Percentiles rank a stretch among this genome's conserved stretches.
Evolutionary conservation across 2,113 vertebrate genomes (phyloP).

Genomic region (Tachycineta bicolor): DNA sequence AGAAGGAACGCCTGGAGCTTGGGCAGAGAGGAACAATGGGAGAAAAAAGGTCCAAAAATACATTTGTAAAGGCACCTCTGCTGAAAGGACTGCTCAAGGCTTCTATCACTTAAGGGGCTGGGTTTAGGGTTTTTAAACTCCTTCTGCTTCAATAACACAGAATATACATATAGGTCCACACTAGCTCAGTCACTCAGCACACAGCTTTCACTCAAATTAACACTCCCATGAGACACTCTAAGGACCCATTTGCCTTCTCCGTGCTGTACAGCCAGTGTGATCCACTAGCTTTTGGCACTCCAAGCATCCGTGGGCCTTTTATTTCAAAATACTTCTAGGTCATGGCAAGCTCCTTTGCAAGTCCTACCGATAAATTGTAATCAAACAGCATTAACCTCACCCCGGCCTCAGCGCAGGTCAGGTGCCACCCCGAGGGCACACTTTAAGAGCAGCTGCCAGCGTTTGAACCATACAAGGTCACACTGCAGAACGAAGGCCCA

Average conservation of each 20-base stretch:
- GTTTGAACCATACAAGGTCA: rapidly evolving
- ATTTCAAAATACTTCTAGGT: background rate
- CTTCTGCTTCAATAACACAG: background rate
- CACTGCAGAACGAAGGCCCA: background rate
- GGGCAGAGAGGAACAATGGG: background rate
- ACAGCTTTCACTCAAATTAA: background rate
- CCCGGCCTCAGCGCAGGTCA: background rate
- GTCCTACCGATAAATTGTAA: background rate
- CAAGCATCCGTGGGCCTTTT: background rate
- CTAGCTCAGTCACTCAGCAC: background rate
- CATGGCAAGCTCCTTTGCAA: background rate
- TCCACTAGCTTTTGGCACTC: background rate
- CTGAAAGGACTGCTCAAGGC: background rate
- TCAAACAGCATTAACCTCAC: background rate
- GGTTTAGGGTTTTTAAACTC: background rate
- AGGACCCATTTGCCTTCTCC: background rate
- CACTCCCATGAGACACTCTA: background rate
- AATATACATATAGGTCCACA: background rate
- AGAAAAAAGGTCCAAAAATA: background rate
- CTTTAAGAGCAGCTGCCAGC: background rate
- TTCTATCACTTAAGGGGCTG: background rate
- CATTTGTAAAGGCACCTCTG: background rate
- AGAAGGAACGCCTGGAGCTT: background rate
- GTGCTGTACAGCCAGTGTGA: background rate
- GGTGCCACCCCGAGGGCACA: background rate